Evolutionary conservation across 2,797 vertebrate species (phyloP).

Genomic region (Lerista edwardsae): DNA sequence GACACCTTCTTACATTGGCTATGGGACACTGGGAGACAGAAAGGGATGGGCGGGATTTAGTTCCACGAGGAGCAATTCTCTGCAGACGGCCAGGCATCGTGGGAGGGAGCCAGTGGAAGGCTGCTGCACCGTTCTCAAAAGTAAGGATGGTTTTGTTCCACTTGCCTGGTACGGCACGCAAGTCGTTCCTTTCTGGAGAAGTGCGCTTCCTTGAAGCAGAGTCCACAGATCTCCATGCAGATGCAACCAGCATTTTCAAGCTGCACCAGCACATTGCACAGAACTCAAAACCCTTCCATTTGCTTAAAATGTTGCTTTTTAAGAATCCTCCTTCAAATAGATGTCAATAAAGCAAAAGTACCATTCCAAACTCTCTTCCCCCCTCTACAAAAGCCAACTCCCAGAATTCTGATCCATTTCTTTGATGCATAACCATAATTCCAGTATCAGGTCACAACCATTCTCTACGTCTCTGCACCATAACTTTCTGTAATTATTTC

Average conservation of each 20-base stretch:
- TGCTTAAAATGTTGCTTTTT: neutral
- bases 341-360: neutral
- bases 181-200: slow-evolving; percentile 5
- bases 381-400: neutral
- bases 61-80: slow-evolving; percentile 36
- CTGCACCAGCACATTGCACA: neutral
- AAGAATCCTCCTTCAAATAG: neutral
- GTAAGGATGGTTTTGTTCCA: slow-evolving; percentile 22
- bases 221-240: neutral
- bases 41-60: slow-evolving; percentile 64
- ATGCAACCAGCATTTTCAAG: neutral
- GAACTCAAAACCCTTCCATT: neutral
- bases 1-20: slow-evolving; percentile 90
- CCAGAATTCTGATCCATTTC: neutral
- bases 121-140: neutral
- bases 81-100: slow-evolving; percentile 1
- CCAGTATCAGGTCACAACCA: neutral
- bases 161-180: slow-evolving; percentile 14
- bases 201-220: neutral
- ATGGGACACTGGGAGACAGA: slow-evolving; percentile 86
- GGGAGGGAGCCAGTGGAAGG: neutral
- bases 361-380: neutral
- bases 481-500: neutral
- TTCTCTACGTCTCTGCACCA: too few species aligned
- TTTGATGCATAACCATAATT: too few species aligned